Evolutionary conservation across 1,140 invertebrate species (phyloP), one percentile per base, ranked within the genome.

Genomic region (Pomacea maculata): DNA sequence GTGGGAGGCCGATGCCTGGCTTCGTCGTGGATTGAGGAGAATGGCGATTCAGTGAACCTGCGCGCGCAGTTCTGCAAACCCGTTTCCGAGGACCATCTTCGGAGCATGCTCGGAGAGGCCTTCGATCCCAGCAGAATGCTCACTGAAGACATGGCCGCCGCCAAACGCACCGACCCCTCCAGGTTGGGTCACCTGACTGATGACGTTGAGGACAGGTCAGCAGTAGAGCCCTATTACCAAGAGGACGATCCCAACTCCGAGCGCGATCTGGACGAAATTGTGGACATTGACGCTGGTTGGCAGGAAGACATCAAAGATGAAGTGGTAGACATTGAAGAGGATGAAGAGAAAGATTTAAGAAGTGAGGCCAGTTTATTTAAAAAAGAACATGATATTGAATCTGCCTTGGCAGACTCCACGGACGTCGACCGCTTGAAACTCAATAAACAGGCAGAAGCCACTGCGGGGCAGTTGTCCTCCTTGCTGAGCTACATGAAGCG

Each of bases 111-210:
- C 81, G 84, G 85, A 0, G 64, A 75, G 34, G 75, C 71, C 7
- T 85, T 75, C 67, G 87, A 88, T 74, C 55, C 71, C 4, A 80
- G 68, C 34, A 76, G 81, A 57, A 88, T 88, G 87, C 81, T 84
- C 25, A 64, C 79, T 45, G 75, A 83, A 45, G 81, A 85, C 77
- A 64, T 61, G 17, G 78, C 83, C 3, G 75, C 64, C 75, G 67
- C 34, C 45, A 64, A 29, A n/a, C 29, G 75, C 7, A 25, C 55
- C 15, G 73, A 75, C n/a, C 10, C 45, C 52, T 4, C 75, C n/a
- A 17, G 76, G 71, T 73, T 84, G 84, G 84, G 82, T 83, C 21
- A 29, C 79, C 25, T 71, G 25, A 80, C 83, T 70, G 72, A 73
- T 7, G 67, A 70, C 15, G 75, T 83, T n/a, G 83, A 86, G 73